Evolutionary conservation across 2,113 vertebrate genomes (phyloP).

Genomic region (Ammospiza caudacuta): DNA sequence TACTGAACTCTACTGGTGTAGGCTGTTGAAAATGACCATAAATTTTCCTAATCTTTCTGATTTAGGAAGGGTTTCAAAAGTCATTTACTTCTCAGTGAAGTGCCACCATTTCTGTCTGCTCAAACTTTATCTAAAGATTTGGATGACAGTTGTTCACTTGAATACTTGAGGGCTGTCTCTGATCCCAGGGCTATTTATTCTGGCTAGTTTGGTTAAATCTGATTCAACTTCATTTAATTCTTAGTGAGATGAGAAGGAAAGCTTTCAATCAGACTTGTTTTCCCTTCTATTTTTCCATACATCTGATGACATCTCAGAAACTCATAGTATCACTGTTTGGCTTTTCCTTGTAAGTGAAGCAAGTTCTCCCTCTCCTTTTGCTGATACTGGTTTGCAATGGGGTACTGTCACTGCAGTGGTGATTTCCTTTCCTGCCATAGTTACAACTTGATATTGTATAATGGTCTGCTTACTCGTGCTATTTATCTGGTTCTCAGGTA

Average conservation of each 20-base stretch:
- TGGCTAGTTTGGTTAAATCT: neutral
- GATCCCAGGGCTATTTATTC: neutral
- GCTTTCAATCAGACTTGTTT: neutral
- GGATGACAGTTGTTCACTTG: neutral
- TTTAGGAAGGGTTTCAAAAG: neutral
- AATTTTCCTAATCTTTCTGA: neutral
- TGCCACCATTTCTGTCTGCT: neutral
- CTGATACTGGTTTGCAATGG: neutral
- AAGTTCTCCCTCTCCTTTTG: neutral
- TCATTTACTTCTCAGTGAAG: neutral
- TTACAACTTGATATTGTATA: neutral
- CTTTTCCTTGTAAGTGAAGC: neutral
- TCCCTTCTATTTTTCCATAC: neutral
- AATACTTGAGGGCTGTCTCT: neutral
- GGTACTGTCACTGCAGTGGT: rapidly evolving
- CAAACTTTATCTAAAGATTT: neutral
- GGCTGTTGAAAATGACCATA: neutral
- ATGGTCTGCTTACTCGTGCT: neutral
- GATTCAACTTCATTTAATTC: neutral
- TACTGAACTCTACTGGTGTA: neutral
- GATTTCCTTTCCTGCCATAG: neutral
- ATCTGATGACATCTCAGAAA: neutral
- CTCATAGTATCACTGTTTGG: rapidly evolving
- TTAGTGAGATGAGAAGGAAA: neutral
- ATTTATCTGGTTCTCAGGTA: neutral